Conservation (phyloP, 53 echinoderm and acorn worm genomes). For the Arbacia lixula region DNA sequence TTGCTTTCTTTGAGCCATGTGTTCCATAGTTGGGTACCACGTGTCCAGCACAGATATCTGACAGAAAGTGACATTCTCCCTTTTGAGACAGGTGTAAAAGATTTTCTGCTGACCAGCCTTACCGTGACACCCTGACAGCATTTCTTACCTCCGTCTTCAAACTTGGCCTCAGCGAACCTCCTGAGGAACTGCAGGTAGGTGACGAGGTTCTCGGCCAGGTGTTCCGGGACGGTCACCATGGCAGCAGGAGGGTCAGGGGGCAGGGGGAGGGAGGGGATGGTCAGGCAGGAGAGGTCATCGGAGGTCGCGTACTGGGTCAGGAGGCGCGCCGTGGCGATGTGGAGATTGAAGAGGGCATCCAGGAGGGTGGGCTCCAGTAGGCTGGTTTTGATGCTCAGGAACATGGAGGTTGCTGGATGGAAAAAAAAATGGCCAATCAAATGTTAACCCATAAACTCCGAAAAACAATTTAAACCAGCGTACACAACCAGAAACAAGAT, state of each 20-base stretch:
- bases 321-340: constrained; percentile 80
- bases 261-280: constrained; percentile 70
- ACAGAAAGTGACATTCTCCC: no score
- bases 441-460: neutral
- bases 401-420: constrained; percentile 77
- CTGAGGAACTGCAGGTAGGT: constrained; percentile 86
- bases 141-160: constrained; percentile 71
- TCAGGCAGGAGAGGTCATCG: constrained; percentile 54
- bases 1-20: no score
- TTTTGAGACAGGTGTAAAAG: no score
- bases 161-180: constrained; percentile 81
- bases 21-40: no score
- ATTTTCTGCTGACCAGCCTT: no score
- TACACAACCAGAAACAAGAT: no score
- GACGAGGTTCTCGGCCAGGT: constrained; percentile 87
- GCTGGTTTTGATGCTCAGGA: constrained; percentile 74
- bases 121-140: no score
- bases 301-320: constrained; percentile 74
- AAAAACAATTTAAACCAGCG: no score
- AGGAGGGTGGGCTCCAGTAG: constrained; percentile 79
- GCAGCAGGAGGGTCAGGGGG: constrained; percentile 50
- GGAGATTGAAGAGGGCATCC: constrained; percentile 72
- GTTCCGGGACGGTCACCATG: constrained; percentile 79
- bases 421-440: neutral
- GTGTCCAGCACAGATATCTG: no score